Conservation (phyloP, 2,797 vertebrate genomes). For the Rhabdophis nuchalis region DNA sequence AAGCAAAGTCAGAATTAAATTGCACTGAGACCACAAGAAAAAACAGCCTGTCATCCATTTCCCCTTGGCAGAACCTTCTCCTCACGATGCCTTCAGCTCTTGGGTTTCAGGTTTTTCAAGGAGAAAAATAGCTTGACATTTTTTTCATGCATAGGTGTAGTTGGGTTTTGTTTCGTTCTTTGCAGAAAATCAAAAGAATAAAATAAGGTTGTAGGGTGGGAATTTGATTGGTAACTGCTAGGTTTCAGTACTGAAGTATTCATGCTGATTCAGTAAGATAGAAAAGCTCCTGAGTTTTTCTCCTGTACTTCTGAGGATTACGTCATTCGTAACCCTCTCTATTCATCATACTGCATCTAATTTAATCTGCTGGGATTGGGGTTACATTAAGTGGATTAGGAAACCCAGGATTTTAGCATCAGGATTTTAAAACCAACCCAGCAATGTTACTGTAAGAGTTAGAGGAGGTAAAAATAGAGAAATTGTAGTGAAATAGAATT, state of each 20-base stretch:
- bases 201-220: not conserved
- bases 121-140: not conserved
- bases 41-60: not conserved
- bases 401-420: constrained; percentile 42
- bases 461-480: constrained; percentile 37
- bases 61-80: not conserved
- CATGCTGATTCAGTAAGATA: constrained; percentile 27
- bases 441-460: constrained; percentile 53
- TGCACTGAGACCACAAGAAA: not conserved
- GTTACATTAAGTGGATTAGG: constrained; percentile 64
- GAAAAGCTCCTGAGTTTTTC: constrained; percentile 25
- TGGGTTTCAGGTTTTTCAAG: not conserved
- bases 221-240: not conserved
- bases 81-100: not conserved
- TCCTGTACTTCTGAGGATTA: constrained; percentile 23
- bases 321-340: constrained; percentile 17
- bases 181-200: not conserved
- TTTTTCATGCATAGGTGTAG: not conserved
- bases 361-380: constrained; percentile 66
- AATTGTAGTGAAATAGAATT: not conserved
- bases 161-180: not conserved
- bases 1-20: not conserved
- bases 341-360: constrained; percentile 66
- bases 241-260: fast-evolving
- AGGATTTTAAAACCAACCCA: constrained; percentile 63